Evolutionary conservation across 1,140 invertebrate species (phyloP).

Genomic region (Trachelipus rathkii): DNA sequence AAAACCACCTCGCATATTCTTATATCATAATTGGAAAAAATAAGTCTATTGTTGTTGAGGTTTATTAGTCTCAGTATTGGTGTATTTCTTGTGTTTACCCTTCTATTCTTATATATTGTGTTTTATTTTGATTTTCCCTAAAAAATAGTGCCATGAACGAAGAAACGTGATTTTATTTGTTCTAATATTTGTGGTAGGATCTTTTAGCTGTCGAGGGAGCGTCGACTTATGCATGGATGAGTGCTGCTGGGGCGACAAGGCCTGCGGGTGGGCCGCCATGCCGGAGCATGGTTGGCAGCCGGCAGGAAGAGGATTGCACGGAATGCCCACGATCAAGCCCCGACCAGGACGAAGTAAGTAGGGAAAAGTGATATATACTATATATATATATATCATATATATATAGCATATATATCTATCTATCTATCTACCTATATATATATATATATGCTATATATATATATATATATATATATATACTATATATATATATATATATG

Average conservation of each 20-base stretch:
- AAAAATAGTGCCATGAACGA: too few species aligned
- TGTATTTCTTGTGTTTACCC: too few species aligned
- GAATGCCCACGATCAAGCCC: background rate
- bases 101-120: too few species aligned
- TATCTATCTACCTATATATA: too few species aligned
- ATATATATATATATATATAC: too few species aligned
- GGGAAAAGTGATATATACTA: too few species aligned
- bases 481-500: too few species aligned
- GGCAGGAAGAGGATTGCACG: background rate
- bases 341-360: constrained; percentile 1
- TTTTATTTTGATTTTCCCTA: too few species aligned
- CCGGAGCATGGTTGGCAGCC: background rate
- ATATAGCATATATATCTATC: too few species aligned
- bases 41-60: background rate
- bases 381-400: too few species aligned
- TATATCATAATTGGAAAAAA: background rate
- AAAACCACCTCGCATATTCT: background rate
- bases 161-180: background rate
- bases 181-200: background rate
- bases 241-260: background rate
- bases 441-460: too few species aligned
- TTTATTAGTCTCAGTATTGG: background rate
- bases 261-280: background rate
- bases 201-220: background rate
- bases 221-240: background rate